These are phyloP conservation scores for Rapana venosa DNA, from an alignment of 2,888 invertebrate genomes.

Conservation along the genomic window DNA sequence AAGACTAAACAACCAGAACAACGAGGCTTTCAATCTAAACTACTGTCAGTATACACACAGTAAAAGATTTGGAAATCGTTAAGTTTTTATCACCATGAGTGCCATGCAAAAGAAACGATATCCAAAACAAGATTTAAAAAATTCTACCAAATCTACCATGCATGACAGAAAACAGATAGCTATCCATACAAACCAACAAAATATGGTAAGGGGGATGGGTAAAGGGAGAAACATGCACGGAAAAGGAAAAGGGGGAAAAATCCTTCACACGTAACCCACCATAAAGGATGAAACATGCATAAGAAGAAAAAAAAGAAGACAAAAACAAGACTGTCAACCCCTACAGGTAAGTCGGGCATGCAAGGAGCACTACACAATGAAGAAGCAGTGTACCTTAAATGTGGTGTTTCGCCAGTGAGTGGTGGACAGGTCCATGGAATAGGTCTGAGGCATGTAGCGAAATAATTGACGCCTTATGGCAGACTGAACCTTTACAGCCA, in stretches of 20 bases:
- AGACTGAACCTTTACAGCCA: conserved; percentile 43
- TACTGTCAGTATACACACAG: no score
- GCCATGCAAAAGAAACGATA: no score
- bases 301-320: background rate
- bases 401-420: conserved; percentile 47
- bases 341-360: background rate
- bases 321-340: background rate
- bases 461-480: conserved; percentile 46
- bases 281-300: background rate
- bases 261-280: background rate
- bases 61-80: no score
- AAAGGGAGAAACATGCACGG: background rate
- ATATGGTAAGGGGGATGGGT: background rate
- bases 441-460: conserved; percentile 40
- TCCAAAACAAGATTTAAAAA: no score
- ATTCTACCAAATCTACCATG: no score
- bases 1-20: no score
- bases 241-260: background rate
- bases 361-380: background rate
- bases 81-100: no score
- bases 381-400: conserved; percentile 42
- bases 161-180: no score
- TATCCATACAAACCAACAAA: background rate
- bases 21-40: no score
- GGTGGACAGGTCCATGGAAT: conserved; percentile 46